Base-by-base conservation (phyloP, 2,888 invertebrate genomes). In the Lochmaea capreae region DNA sequence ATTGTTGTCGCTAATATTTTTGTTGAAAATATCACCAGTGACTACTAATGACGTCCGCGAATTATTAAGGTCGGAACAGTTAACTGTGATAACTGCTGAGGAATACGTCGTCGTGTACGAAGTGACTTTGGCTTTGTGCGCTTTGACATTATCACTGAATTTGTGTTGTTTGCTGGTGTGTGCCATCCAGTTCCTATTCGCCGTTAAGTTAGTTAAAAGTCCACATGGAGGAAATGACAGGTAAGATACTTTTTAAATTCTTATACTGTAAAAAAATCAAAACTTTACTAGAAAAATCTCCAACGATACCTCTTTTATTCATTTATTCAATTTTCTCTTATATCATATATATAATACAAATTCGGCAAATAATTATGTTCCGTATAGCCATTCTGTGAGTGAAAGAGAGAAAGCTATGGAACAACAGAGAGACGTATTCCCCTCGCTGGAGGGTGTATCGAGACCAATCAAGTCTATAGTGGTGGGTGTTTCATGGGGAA, bases 171-270 rank as follows among this genome's bases (percentile, higher is more conserved):
- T 97, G 76, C 91, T 97, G 81, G 96, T 97, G 83, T 97, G 97
- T 90, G 94, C 96, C 82, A 95, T 97, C 85, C 97, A 97, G 90
- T 97, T 96, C 89, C 91, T 97, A 85, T 97, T 97, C 86, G 95
- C 97, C 65, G 95, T 97, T 80, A 97, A 97, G 89, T 90, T 97
- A 87, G 93, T 96, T 84, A 94, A 95, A 85, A 93, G 95, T 68
- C 93, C 94, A 73, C 94, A 94, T 84, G 94, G 93, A 82, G 92
- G 92, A 84, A 91, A 90, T 84, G 89, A 89, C 74, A 89, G 92
- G 92, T 92, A 87, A 77, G 83, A 78, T 65, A 58, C 8, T 16
- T 12, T 54, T 11, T 52, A 14, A 26, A 18, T 43, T 5, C 8
- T 39, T 39, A 39, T 2, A 39, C 33, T 39, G 33, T 26, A n/a